Conservation (phyloP, 2,113 vertebrate genomes). For the Psilopogon haemacephalus region DNA sequence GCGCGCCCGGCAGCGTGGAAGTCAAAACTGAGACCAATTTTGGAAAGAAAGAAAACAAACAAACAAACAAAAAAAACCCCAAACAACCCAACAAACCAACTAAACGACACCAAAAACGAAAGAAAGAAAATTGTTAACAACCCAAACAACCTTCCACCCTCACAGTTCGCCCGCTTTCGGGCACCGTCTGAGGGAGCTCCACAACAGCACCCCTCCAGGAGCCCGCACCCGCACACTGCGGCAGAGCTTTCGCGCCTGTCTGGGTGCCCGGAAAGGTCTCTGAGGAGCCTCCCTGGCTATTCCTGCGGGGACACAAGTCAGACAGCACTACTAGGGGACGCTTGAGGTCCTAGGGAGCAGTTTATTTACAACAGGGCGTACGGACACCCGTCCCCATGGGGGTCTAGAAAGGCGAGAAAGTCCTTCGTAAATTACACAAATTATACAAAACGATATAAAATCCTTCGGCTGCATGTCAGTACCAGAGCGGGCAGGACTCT, state of each 20-base stretch:
- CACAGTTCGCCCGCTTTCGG: not conserved
- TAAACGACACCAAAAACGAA: not conserved
- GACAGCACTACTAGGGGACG: not conserved
- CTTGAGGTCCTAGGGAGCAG: not conserved
- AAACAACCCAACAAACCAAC: not conserved
- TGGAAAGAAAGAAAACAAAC: not conserved
- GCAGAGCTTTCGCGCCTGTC: not conserved
- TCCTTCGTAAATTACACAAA: conserved; percentile 47
- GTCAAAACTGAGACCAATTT: not conserved
- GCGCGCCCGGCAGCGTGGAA: not conserved
- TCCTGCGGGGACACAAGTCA: not conserved
- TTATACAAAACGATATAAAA: conserved; percentile 62
- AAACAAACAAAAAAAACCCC: no score
- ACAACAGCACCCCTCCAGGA: not conserved
- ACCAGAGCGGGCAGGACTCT: not conserved
- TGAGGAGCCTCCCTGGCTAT: not conserved
- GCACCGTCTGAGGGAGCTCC: not conserved
- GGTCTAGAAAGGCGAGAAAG: not conserved
- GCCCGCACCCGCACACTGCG: not conserved
- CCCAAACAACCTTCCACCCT: not conserved
- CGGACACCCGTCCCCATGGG: not conserved
- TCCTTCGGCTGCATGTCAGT: conserved; percentile 4
- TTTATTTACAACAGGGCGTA: conserved; percentile 43
- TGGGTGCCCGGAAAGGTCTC: not conserved
- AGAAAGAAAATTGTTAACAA: not conserved